Percentiles rank a stretch among this genome's conserved stretches.
phyloP scores from a whole-genome alignment of 2,888 invertebrate species.

The Autographa pulchrina region DNA sequence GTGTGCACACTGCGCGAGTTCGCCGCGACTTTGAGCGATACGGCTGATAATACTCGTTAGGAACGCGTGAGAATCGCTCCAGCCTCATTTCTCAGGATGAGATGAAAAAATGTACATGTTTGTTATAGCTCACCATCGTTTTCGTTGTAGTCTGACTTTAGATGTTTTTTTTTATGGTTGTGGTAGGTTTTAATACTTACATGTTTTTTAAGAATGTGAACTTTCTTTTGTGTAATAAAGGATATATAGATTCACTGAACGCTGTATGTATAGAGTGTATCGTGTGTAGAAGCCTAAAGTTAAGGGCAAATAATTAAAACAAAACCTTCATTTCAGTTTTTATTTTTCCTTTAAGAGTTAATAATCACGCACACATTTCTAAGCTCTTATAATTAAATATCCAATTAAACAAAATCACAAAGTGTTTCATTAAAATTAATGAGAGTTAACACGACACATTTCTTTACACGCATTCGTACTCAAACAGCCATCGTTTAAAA shows the following conservation, averaged over 20 bases:
- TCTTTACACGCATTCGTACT: conserved; percentile 83
- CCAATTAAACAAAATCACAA: conserved; percentile 37
- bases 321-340: not conserved
- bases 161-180: conserved; percentile 38
- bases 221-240: not conserved
- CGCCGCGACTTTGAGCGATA: conserved; percentile 57
- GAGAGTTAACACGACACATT: conserved; percentile 56
- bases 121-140: conserved; percentile 48
- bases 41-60: conserved; percentile 63
- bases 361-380: not conserved
- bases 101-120: conserved; percentile 58
- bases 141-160: conserved; percentile 33
- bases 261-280: not conserved
- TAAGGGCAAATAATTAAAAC: not conserved
- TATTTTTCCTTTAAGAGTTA: not conserved
- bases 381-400: not conserved
- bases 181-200: conserved; percentile 15
- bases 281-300: not conserved
- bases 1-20: conserved; percentile 53
- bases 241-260: not conserved
- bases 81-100: conserved; percentile 70
- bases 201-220: not conserved
- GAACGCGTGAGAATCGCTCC: conserved; percentile 75
- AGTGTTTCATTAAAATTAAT: conserved; percentile 45
- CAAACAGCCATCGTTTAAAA: conserved; percentile 77